Percentiles rank a stretch among this genome's conserved stretches.
phyloP scores from a whole-genome alignment of 2,888 invertebrate genomes.

The Eugnorisma glareosa region DNA sequence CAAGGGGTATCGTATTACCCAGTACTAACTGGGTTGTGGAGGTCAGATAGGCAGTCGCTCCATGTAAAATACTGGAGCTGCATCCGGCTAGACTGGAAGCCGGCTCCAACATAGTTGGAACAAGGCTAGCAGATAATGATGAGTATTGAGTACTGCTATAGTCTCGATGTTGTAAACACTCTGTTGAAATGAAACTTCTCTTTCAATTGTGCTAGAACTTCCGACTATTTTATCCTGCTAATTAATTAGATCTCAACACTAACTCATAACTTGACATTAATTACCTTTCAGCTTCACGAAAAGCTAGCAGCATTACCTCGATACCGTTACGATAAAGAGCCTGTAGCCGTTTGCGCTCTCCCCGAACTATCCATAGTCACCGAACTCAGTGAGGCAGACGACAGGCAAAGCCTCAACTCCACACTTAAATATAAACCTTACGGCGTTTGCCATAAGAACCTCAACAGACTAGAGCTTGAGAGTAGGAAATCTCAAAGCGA shows the following conservation, averaged over 20 bases:
- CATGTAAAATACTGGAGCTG: no score
- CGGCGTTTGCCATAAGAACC: conserved; percentile 69
- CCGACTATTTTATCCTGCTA: background rate
- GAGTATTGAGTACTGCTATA: background rate
- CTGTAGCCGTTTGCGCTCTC: conserved; percentile 71
- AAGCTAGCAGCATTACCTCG: conserved; percentile 78
- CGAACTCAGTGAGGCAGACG: conserved; percentile 79
- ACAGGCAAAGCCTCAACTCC: conserved; percentile 64
- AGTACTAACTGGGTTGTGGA: no score
- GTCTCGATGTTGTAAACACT: background rate
- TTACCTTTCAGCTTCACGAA: conserved; percentile 79
- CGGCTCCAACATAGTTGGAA: no score
- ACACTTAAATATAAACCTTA: conserved; percentile 68
- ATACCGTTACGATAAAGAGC: conserved; percentile 74
- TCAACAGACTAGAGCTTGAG: conserved; percentile 31
- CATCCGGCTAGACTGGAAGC: no score
- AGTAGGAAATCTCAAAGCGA: conserved; percentile 70
- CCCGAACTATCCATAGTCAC: conserved; percentile 80
- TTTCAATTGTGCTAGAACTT: background rate
- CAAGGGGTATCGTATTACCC: no score
- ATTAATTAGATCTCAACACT: background rate
- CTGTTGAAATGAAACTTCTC: background rate
- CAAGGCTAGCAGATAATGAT: no score
- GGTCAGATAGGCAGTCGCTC: no score
- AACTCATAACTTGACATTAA: background rate